phyloP scores from a whole-genome alignment of 2,113 vertebrate species.

The Columba livia region DNA sequence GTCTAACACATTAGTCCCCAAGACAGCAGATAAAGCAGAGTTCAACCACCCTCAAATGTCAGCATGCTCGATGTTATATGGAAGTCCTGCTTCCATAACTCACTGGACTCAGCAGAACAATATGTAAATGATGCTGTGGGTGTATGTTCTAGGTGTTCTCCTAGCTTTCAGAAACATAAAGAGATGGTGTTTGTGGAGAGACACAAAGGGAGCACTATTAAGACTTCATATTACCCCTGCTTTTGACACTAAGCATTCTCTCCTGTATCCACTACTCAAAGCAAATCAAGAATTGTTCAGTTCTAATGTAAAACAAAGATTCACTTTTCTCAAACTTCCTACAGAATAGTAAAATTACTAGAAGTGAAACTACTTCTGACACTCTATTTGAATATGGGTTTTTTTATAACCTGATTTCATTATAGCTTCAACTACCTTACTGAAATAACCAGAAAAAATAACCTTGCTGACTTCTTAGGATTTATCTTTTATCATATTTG shows the following conservation, averaged over 20 bases:
- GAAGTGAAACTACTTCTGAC: neutral
- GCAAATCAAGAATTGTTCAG: neutral
- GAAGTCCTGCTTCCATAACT: neutral
- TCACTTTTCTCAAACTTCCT: neutral
- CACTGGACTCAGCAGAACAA: neutral
- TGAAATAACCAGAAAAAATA: neutral
- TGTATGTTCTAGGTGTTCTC: neutral
- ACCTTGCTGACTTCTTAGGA: neutral
- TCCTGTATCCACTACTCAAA: neutral
- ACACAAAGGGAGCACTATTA: neutral
- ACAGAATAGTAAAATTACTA: neutral
- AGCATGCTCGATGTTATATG: neutral
- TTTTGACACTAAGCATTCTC: neutral
- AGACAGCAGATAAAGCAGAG: neutral
- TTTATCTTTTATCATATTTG: neutral
- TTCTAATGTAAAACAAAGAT: neutral
- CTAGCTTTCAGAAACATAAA: neutral
- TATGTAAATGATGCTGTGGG: accelerated
- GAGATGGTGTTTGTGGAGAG: neutral
- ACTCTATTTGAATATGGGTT: neutral
- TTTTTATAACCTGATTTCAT: neutral
- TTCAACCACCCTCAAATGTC: neutral
- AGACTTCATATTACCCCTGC: neutral
- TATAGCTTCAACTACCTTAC: neutral
- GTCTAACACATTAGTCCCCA: neutral